Conservation (phyloP, 2,888 invertebrate genomes). For the Macaria liturata region DNA sequence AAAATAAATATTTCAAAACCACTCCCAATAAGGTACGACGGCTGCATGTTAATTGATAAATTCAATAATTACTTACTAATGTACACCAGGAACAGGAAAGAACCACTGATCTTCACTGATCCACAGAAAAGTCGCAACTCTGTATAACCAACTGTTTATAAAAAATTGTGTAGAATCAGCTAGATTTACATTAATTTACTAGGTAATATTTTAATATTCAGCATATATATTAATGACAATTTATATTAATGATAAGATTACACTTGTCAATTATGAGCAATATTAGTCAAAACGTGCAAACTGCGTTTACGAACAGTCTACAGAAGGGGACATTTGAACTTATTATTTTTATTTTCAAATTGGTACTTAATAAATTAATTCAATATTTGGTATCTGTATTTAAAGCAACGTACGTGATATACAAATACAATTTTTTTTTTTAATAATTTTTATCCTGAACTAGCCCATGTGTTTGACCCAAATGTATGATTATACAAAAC, state of each 20-base stretch:
- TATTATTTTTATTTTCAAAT: not conserved
- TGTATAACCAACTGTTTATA: conserved; percentile 1
- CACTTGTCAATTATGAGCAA: conserved; percentile 3
- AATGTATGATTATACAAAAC: too few relatives aligned
- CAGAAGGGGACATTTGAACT: conserved; percentile 3
- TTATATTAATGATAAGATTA: conserved; percentile 2
- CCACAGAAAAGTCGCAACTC: conserved; percentile 3
- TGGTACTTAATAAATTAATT: too few relatives aligned
- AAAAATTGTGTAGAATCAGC: not conserved
- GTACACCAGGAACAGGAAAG: conserved; percentile 6
- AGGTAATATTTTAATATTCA: not conserved
- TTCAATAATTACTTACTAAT: conserved; percentile 4
- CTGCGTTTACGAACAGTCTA: conserved; percentile 2
- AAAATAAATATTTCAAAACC: conserved; percentile 1
- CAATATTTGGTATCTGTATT: too few relatives aligned
- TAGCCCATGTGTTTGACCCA: too few relatives aligned
- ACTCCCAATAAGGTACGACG: conserved; percentile 3
- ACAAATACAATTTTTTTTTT: conserved; percentile 6
- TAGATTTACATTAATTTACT: conserved; percentile 1
- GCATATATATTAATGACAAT: too few relatives aligned
- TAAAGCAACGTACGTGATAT: not conserved
- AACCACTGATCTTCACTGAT: conserved; percentile 1
- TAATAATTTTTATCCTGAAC: too few relatives aligned
- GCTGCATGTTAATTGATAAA: conserved; percentile 7
- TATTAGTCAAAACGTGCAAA: conserved; percentile 2